Evolutionary conservation across 1,140 invertebrate genomes (phyloP), one percentile per base, ranked within the genome.

Genomic region (Dufourea novaeangliae): DNA sequence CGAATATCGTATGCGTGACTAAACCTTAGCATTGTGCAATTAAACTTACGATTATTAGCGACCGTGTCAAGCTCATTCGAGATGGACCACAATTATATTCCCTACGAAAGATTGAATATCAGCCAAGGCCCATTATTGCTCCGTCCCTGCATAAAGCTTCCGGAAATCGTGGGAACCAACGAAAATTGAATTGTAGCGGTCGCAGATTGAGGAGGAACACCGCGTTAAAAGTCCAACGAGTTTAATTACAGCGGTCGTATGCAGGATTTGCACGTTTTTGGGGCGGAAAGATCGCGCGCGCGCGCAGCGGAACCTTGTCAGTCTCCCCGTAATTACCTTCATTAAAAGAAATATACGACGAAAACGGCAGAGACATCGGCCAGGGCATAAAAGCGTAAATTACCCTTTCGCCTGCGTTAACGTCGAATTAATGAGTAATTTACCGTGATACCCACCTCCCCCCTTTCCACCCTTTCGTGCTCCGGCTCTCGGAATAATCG

Each of bases 371-470:
- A 22, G 34, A 56, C 50, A 44, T 32, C 37, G 61, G 37, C 46
- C 25, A 17, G 46, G 57, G 71, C 71, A 73, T 72, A 73, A 66
- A 67, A 74, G 72, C 62, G 72, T 37, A 74, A 74, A 74, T 74
- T 66, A 74, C 62, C 62, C 37, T 74, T 34, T 67, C 34, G 72
- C 44, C n/a, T 67, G 62, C 62, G 56, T 74, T 74, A 74, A 74
- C 46, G 72, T 67, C 72, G 72, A 74, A 74, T 74, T 74, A 74
- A 74, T 74, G 62, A 67, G 72, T 67, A 74, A 67, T 74, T 74
- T 44, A 74, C n/a, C 72, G 34, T 56, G 62, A 66, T 67, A 25
- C 56, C 66, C 34, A 34, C 25, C n/a, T 39, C 29, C 44, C 29
- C 5, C 37, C 32, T 20, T 50, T n/a, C 27, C 56, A 17, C 5